phyloP scores from a whole-genome alignment of 2,797 vertebrate genomes.

The Acanthornis magna region DNA sequence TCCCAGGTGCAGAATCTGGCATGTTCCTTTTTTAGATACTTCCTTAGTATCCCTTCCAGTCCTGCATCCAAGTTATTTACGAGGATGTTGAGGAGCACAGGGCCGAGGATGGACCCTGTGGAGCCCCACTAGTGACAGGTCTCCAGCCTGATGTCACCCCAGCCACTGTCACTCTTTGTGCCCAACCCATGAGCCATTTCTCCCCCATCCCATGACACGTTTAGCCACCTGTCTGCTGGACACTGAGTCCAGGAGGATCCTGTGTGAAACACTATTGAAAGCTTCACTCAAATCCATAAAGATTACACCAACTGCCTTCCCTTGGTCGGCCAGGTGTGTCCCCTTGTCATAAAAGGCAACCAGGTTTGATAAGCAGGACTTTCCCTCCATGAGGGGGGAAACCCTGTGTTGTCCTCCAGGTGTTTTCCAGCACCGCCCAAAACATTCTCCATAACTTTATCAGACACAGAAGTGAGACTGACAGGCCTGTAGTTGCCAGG shows the following conservation, averaged over 20 bases:
- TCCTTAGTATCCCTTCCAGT: neutral
- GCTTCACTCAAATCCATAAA: neutral
- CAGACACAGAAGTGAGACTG: neutral
- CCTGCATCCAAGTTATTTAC: too few relatives aligned
- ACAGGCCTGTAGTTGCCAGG: neutral
- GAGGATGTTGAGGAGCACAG: neutral
- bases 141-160: neutral
- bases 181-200: too few relatives aligned
- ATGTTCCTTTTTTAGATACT: neutral
- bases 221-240: neutral
- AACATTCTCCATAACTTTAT: neutral
- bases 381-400: neutral
- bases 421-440: neutral
- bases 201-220: neutral
- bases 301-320: neutral
- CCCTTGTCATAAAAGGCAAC: neutral
- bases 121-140: neutral
- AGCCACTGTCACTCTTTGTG: neutral
- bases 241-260: neutral
- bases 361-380: neutral
- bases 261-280: neutral
- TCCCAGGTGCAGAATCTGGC: neutral
- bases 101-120: neutral
- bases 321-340: neutral
- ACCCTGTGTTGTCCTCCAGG: neutral